Evolutionary conservation across 1,140 invertebrate genomes (phyloP).

Genomic region (Aphaenogaster rudis): DNA sequence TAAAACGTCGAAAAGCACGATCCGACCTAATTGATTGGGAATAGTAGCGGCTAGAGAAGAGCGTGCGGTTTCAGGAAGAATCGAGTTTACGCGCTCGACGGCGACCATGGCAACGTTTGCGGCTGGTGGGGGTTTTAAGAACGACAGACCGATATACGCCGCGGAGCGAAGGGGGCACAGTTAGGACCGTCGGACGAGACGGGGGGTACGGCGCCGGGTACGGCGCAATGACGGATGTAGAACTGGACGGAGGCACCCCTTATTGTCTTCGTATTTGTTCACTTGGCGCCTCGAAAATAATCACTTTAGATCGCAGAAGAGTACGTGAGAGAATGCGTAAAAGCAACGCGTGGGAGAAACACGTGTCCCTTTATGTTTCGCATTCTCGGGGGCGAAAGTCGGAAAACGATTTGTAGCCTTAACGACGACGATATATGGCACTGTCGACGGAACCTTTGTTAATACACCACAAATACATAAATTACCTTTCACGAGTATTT

Average conservation of each 20-base stretch:
- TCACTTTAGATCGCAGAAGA: neutral
- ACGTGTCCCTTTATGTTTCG: neutral
- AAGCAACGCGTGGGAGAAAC: neutral
- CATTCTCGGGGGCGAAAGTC: neutral
- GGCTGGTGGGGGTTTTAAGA: slow-evolving; percentile 67
- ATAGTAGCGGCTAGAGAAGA: slow-evolving; percentile 5
- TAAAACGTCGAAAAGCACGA: slow-evolving; percentile 13
- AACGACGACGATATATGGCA: neutral
- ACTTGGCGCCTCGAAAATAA: neutral
- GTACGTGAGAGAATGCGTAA: slow-evolving; percentile 25
- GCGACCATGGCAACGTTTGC: slow-evolving; percentile 71
- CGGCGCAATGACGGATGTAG: slow-evolving; percentile 32
- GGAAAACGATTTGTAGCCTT: too few relatives aligned
- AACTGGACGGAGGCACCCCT: neutral
- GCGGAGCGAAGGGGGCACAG: slow-evolving; percentile 12
- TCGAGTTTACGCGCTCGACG: slow-evolving; percentile 68
- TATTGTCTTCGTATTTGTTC: neutral
- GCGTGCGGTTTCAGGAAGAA: slow-evolving; percentile 41
- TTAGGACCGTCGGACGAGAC: slow-evolving; percentile 1
- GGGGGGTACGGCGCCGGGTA: slow-evolving; percentile 17
- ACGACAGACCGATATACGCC: slow-evolving; percentile 54
- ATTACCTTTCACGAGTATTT: neutral
- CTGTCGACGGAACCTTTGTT: neutral
- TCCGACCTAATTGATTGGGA: slow-evolving; percentile 32
- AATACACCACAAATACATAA: neutral